Percentiles rank a stretch among this genome's conserved stretches.
These are phyloP conservation scores for Solenopsis fugax DNA, from an alignment of 1,140 invertebrate genomes.

Conservation along the genomic window DNA sequence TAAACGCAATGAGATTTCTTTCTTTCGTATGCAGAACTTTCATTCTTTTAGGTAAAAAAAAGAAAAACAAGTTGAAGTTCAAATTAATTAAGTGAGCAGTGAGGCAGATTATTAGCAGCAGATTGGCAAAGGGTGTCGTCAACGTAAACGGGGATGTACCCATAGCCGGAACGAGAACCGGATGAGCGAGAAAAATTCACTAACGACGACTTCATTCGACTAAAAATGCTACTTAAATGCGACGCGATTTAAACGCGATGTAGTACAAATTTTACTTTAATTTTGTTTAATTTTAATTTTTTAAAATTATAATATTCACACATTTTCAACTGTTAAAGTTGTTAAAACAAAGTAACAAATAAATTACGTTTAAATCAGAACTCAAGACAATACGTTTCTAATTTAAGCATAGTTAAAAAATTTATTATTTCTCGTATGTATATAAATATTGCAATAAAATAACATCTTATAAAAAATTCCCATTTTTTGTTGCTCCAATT, in stretches of 20 bases:
- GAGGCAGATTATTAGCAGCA: conserved; percentile 47
- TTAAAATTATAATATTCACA: neutral
- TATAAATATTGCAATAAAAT: neutral
- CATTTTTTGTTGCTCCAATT: neutral
- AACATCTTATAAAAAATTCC: neutral
- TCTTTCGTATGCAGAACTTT: conserved; percentile 11
- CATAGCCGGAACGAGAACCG: neutral
- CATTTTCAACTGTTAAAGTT: neutral
- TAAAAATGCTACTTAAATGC: conserved; percentile 28
- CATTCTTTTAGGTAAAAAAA: neutral
- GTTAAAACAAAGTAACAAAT: neutral
- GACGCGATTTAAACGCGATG: neutral
- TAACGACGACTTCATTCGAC: conserved; percentile 14
- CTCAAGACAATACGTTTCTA: neutral
- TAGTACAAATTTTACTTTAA: neutral
- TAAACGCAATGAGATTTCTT: neutral
- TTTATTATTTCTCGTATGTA: neutral
- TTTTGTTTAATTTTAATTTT: conserved; percentile 1
- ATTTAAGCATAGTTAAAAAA: neutral
- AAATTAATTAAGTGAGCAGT: conserved; percentile 48
- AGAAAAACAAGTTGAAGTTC: conserved; percentile 11
- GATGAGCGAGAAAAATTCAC: conserved; percentile 9
- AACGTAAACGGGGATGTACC: conserved; percentile 32
- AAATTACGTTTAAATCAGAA: neutral
- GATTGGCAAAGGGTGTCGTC: conserved; percentile 51